Evolutionary conservation across 2,113 vertebrate genomes (phyloP), one percentile per base, ranked within the genome.

Genomic region (Percina caprodes): DNA sequence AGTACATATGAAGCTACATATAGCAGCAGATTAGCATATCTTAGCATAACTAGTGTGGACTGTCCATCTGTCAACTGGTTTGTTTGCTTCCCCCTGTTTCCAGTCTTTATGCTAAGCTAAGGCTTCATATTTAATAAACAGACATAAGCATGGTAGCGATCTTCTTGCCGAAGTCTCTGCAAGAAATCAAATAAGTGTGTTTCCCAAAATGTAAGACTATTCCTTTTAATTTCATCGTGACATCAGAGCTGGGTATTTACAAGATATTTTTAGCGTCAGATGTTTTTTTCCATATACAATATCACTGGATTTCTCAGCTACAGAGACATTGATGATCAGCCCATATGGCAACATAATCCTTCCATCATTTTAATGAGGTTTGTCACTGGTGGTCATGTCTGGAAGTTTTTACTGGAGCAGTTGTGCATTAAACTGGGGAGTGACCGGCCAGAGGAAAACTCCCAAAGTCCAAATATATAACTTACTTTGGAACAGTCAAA

Each of bases 381-480:
- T 86, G 80, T 91, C 73, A 85, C 76, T 82, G 66, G 69, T 66
- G 86, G 85, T 92, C 88, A 86, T 80, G 91, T 91, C 91, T 92
- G 90, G 88, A 86, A 72, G 78, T 78, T 92, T 94, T 93, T 89
- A 91, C 73, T 88, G 84, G 80, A 80, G 69, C 75, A 42, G 71
- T 90, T 89, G 68, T 79, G 62, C 63, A 74, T 85, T 91, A 86
- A 82, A 77, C 63, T 56, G 42, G 88, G 92, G 84, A 77, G 91
- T 82, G 92, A 89, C 91, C 59, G 54, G 73, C 87, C 84, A 87
- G 80, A 85, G 85, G 73, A 68, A 82, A 89, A 77, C 74, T 77
- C 77, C 70, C 69, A 66, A 48, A 74, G 84, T 82, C 84, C 81
- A 89, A 92, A 92, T 91, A 86, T 85, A 86, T 85, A 87, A 80